These are phyloP conservation scores for Lithobates pipiens DNA, from an alignment of 2,797 vertebrate species.

Conservation along the genomic window DNA sequence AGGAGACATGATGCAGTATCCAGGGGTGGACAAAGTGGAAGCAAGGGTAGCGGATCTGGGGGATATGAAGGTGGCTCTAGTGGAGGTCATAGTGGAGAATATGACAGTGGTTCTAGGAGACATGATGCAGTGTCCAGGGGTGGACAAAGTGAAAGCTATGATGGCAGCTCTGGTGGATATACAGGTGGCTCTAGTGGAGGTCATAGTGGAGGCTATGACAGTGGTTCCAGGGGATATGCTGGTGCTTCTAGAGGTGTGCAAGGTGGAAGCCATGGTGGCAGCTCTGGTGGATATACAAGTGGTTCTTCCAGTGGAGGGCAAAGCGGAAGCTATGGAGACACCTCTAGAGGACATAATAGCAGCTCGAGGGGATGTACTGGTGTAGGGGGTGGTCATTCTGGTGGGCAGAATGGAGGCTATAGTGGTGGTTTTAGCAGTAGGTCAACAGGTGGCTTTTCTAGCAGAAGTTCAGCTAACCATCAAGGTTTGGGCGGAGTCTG, in stretches of 20 bases:
- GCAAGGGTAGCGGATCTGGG: neutral
- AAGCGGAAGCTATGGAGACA: constrained; percentile 83
- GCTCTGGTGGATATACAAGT: neutral
- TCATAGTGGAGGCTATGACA: neutral
- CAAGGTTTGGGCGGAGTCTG: neutral
- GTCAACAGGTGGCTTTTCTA: neutral
- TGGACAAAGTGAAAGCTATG: neutral
- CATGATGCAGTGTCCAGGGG: neutral
- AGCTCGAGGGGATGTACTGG: neutral
- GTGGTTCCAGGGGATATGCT: neutral
- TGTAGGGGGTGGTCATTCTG: neutral
- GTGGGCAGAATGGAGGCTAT: neutral
- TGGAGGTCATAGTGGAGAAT: constrained; percentile 68
- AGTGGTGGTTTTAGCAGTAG: constrained; percentile 3
- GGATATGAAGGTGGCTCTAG: constrained; percentile 52
- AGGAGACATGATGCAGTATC: neutral
- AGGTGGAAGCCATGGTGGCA: neutral
- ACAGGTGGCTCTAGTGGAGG: neutral
- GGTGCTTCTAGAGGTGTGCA: neutral
- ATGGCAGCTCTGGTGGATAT: neutral
- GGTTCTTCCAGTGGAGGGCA: constrained; percentile 71
- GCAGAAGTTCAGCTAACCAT: neutral
- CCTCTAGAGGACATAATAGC: constrained; percentile 32
- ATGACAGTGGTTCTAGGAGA: constrained; percentile 73
- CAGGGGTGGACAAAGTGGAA: neutral